Conservation (phyloP, 2,113 vertebrate genomes). For the Hyaena hyaena region DNA sequence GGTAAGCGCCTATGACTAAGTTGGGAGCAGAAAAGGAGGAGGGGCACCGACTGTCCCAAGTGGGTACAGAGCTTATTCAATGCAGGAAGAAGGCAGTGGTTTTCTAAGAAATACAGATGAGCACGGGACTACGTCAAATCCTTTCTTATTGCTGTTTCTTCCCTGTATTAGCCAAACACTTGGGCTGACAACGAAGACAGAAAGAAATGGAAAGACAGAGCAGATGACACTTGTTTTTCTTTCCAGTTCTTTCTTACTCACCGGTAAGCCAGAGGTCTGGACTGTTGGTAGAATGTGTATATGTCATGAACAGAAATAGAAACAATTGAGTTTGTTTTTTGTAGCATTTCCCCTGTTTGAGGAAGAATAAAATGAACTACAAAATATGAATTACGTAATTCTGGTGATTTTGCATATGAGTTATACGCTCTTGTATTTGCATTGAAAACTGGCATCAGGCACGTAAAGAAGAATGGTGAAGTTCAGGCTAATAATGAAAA, state of each 20-base stretch:
- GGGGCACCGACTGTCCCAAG: accelerated
- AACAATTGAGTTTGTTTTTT: not conserved
- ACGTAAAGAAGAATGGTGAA: not conserved
- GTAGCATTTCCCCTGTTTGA: not conserved
- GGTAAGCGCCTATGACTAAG: not conserved
- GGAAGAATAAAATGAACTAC: not conserved
- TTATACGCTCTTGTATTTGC: not conserved
- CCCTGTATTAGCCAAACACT: not conserved
- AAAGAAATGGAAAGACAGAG: not conserved
- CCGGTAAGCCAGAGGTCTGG: not conserved
- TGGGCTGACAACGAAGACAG: not conserved
- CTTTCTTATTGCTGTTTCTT: not conserved
- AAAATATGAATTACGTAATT: not conserved
- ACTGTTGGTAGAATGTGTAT: not conserved
- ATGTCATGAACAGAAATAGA: not conserved
- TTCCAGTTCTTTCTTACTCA: not conserved
- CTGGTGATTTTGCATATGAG: not conserved
- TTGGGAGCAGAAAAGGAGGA: no score
- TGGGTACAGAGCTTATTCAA: not conserved
- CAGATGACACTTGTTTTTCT: not conserved
- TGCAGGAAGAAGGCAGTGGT: not conserved
- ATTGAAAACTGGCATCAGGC: not conserved
- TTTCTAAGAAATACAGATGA: not conserved
- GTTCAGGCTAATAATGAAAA: not conserved
- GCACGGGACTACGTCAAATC: accelerated